Evolutionary conservation across 2,888 invertebrate species (phyloP), one percentile per base, ranked within the genome.

Genomic region (Erebia aethiops): DNA sequence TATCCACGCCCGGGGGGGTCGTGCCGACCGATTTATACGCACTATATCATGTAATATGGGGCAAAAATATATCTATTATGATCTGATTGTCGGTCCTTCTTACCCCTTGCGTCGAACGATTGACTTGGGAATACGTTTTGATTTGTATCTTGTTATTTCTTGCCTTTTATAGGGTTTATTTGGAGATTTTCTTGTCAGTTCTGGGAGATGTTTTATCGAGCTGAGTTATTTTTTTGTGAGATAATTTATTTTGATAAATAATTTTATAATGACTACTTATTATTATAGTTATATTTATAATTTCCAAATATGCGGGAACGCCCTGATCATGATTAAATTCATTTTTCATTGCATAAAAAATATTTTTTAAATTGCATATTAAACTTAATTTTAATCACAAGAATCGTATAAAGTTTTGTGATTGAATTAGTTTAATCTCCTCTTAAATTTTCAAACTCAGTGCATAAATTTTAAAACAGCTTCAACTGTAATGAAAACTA

Each of bases 11-110:
- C 90, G 58, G 70, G 91, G 84, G 91, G 80, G 87, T 78, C 83
- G 80, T 91, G 79, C 73, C 79, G 81, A 83, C 83, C 90, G 88
- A 91, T 92, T 89, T 91, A 91, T 89, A 82, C 82, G 81, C 87
- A 87, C 83, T 89, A 87, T 79, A 79, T 80, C 78, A 79, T 79
- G 75, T 73, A 88, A 87, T 87, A 89, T 88, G 57, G 57, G 65
- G 68, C 65, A 62, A 69, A 69, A 73, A 71, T 89, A 87, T 88
- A 89, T 90, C 86, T 88, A 90, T 91, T 89, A 87, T 88, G 84
- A 88, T 89, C 88, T 84, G 89, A 91, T 91, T 87, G 81, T 83
- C 81, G 81, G 77, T 74, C 79, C 80, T 78, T 71, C 78, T 78
- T 75, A 84, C 82, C 87, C 86, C 85, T 85, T 86, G 81, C 82